Evolutionary conservation across 2,113 vertebrate species (phyloP), one percentile per base, ranked within the genome.

Genomic region (Mustela lutreola): DNA sequence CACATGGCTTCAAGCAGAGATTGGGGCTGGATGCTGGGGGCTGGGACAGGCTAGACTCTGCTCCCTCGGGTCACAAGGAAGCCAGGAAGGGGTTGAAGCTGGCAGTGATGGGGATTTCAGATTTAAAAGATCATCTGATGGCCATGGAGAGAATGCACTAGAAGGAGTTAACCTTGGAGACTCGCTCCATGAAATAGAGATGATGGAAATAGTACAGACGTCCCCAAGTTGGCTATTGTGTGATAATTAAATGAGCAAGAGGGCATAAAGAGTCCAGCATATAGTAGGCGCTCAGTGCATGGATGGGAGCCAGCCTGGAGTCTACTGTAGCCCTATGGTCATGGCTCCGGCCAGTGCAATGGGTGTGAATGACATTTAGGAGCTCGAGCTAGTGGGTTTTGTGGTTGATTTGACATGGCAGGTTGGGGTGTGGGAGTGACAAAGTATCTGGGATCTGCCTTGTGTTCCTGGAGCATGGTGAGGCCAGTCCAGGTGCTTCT

Each of bases 321-420:
- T 33, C 39, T 12, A 0, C 24, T 11, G 14, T 18, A 48, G 18
- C 24, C 36, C 31, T 6, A 0, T 0, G 14, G 0, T 33, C 39
- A 45, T 31, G 12, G 18, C 70, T 33, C 24, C 1, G 48, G 8
- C 50, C 39, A 24, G 36, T 9, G 4, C 6, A 36, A 26, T 62
- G 18, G 50, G 4, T 83, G 26, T 1, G 15, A 83, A 58, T 56
- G 58, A 63, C 4, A 31, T 36, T 26, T 48, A 56, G 45, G 18
- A 70, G 31, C 39, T 78, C 1, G 3, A 8, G 8, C 5, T 79
- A 31, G 6, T 53, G 75, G 45, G 58, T 8, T 36, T 62, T 22
- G 4, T 58, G 84, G 22, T 45, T 24, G 10, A 11, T 26, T 39
- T 7, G 48, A 83, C 1, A 2, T 39, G 36, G 78, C 7, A n/a